A percentile compares a stretch with the other conserved stretches of the same genome.
Conservation (phyloP, 2,113 vertebrate genomes). For the Enhydra lutris region DNA sequence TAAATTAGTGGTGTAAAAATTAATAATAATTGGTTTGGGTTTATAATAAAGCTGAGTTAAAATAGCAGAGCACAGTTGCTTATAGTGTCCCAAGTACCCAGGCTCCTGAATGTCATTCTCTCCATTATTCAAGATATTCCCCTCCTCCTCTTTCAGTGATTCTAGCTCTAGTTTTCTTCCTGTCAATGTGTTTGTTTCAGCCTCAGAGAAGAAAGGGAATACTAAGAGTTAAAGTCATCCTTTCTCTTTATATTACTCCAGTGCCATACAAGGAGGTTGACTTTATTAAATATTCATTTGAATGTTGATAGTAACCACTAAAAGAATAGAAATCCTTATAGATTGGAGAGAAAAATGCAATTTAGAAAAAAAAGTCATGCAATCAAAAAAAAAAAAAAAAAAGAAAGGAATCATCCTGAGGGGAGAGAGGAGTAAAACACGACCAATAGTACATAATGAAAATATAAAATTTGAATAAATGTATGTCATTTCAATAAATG, state of each 20-base stretch:
- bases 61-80: not conserved
- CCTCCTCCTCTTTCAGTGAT: not conserved
- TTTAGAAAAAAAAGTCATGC: not conserved
- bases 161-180: not conserved
- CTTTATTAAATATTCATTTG: slow-evolving; percentile 7
- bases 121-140: not conserved
- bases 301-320: not conserved
- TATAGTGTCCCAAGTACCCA: not conserved
- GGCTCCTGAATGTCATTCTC: not conserved
- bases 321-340: not conserved
- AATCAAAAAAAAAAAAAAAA: not conserved
- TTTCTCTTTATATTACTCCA: not conserved
- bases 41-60: not conserved
- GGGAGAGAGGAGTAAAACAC: not conserved
- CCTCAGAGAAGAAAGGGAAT: not conserved
- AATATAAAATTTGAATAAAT: slow-evolving; percentile 7
- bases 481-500: not conserved
- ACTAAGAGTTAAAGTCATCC: not conserved
- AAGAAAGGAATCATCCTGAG: not conserved
- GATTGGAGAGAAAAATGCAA: not conserved
- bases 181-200: not conserved
- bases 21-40: not conserved
- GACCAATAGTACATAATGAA: slow-evolving; percentile 12
- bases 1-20: not conserved
- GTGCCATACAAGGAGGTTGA: not conserved